phyloP scores from a whole-genome alignment of 2,113 vertebrate species.

The Piprites chloris region DNA sequence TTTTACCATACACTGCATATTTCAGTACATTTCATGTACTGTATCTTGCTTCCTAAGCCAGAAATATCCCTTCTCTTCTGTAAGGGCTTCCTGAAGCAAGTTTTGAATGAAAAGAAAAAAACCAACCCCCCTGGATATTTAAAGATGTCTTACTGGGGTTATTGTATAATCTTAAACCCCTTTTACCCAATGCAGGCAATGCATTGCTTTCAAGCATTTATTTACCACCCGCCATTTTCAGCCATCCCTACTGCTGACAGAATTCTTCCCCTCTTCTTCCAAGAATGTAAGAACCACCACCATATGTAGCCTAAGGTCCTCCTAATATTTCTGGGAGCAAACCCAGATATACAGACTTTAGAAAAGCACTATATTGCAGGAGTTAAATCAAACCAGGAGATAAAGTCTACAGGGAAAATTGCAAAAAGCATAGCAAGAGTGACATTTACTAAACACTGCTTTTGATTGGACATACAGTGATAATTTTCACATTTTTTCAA shows the following conservation, averaged over 20 bases:
- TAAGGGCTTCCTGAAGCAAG: neutral
- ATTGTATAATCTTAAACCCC: neutral
- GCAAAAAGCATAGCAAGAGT: neutral
- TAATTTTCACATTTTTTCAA: slow-evolving; percentile 19
- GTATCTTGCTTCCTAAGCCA: neutral
- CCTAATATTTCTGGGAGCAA: neutral
- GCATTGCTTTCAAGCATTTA: neutral
- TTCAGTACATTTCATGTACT: neutral
- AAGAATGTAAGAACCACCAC: neutral
- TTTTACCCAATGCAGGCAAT: neutral
- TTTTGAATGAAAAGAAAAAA: neutral
- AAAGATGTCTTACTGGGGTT: neutral
- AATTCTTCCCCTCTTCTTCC: neutral
- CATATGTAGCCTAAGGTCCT: neutral
- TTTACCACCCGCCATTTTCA: neutral
- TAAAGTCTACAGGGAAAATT: neutral
- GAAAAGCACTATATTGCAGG: neutral
- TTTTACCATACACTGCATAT: neutral
- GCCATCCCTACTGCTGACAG: neutral
- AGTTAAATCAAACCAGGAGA: neutral
- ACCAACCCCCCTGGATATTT: neutral
- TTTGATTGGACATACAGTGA: neutral
- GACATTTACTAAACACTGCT: neutral
- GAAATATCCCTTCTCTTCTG: neutral
- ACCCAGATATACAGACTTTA: neutral